A percentile compares a stretch with the other conserved stretches of the same genome.
phyloP scores from a whole-genome alignment of 2,888 invertebrate genomes.

The Ectobius pallidus region DNA sequence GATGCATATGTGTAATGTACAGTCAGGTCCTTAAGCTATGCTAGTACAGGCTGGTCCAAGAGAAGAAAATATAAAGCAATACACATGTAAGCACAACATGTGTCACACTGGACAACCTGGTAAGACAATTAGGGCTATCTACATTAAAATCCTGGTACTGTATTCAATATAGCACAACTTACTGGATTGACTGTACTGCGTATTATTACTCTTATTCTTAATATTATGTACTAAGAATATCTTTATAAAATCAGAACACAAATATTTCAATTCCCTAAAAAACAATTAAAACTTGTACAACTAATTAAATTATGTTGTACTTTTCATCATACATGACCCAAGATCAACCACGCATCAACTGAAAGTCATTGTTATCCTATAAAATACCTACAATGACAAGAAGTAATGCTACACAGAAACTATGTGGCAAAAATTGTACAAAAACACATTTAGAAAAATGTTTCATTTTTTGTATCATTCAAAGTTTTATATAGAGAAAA shows the following conservation, averaged over 20 bases:
- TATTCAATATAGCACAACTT: conserved; percentile 8
- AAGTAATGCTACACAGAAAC: conserved; percentile 13
- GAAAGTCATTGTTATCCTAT: conserved; percentile 20
- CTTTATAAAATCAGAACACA: conserved; percentile 24
- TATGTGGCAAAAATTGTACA: conserved; percentile 30
- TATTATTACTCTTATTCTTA: conserved; percentile 15
- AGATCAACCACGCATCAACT: conserved; percentile 23
- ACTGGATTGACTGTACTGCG: conserved; percentile 13
- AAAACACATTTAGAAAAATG: conserved; percentile 31
- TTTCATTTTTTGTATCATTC: conserved; percentile 18
- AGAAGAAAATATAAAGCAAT: not conserved
- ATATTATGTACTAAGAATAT: conserved; percentile 22
- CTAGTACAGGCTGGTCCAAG: not conserved
- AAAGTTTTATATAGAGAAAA: conserved; percentile 22
- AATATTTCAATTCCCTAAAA: conserved; percentile 26
- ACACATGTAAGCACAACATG: not conserved
- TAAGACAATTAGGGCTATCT: conserved; percentile 5
- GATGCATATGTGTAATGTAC: conserved; percentile 10
- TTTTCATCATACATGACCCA: conserved; percentile 26
- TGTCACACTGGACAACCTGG: not conserved
- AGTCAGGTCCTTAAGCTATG: conserved; percentile 4
- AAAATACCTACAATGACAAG: conserved; percentile 23
- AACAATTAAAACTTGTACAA: conserved; percentile 22
- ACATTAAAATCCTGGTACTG: not conserved
- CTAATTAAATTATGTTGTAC: conserved; percentile 30